These are phyloP conservation scores for Zhuqinia jingwanae DNA, from an alignment of 2,888 invertebrate species.

Conservation along the genomic window DNA sequence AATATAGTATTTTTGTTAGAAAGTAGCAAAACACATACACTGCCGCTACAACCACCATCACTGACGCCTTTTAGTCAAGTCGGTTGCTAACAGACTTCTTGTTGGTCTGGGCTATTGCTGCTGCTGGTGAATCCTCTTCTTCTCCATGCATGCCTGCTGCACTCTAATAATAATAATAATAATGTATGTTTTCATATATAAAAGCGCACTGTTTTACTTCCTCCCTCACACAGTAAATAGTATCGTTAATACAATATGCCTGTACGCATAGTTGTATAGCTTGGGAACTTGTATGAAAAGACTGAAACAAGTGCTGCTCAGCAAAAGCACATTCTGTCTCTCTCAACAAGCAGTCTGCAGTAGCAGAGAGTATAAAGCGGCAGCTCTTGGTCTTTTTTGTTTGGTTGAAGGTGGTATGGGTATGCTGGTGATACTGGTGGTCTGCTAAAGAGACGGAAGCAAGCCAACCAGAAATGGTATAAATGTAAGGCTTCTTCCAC, in stretches of 20 bases:
- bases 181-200: not conserved
- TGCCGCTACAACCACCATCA: no score
- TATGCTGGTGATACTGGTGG: not conserved
- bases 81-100: not conserved
- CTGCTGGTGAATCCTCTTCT: not conserved
- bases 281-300: not conserved
- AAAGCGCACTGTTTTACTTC: conserved; percentile 4
- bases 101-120: not conserved
- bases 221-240: not conserved
- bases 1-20: no score
- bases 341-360: not conserved
- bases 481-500: conserved; percentile 41
- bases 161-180: no score
- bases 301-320: not conserved
- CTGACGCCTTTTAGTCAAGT: not conserved
- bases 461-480: conserved; percentile 55
- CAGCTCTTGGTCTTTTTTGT: conserved; percentile 13
- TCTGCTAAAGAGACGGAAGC: conserved; percentile 34
- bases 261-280: not conserved
- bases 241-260: not conserved
- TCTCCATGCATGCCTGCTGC: conserved; percentile 7
- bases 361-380: not conserved
- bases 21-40: no score
- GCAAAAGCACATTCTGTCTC: not conserved
- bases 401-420: conserved; percentile 10